phyloP scores from a whole-genome alignment of 2,113 vertebrate species.

The Mormoops blainvillei region DNA sequence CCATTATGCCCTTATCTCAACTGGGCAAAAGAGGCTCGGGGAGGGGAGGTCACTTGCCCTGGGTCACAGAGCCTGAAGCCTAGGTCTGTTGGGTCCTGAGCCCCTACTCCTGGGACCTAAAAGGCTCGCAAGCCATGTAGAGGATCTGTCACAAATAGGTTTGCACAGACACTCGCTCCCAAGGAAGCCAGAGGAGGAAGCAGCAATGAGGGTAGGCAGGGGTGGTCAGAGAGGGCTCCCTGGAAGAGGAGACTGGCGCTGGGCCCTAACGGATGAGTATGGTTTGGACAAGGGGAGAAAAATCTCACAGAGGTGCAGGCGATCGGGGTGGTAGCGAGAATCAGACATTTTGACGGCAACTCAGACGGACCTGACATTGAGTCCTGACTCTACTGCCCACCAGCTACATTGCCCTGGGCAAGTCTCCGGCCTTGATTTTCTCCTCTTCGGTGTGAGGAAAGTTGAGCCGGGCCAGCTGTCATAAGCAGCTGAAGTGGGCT shows the following conservation, averaged over 20 bases:
- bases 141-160: not conserved
- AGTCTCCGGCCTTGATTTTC: not conserved
- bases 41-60: not conserved
- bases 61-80: not conserved
- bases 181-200: not conserved
- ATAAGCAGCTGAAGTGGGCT: not conserved
- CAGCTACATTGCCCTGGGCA: not conserved
- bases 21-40: not conserved
- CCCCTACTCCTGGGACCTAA: not conserved
- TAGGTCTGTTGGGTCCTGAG: not conserved
- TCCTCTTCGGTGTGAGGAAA: not conserved
- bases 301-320: not conserved
- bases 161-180: not conserved
- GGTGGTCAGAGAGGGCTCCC: not conserved
- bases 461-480: not conserved
- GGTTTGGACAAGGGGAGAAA: not conserved
- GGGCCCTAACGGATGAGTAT: not conserved
- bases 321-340: not conserved
- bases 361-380: not conserved
- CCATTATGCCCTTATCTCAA: not conserved
- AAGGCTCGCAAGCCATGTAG: not conserved
- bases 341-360: not conserved
- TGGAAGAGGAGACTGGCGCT: not conserved
- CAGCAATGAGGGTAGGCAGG: not conserved
- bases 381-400: not conserved